Evolutionary conservation across 2,797 vertebrate genomes (phyloP).

Genomic region (Liparis tanakae): DNA sequence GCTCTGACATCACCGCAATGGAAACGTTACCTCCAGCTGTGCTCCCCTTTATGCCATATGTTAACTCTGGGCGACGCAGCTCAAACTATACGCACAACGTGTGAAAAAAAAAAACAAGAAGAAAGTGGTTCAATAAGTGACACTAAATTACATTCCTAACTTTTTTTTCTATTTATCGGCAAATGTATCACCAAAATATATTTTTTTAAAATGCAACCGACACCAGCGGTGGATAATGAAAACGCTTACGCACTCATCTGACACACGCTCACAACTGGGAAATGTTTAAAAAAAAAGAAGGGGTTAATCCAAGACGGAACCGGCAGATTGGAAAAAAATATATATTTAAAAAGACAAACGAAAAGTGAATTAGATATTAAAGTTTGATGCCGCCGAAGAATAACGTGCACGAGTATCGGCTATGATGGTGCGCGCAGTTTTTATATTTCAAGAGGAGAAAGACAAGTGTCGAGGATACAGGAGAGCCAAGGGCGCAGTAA

Average conservation of each 20-base stretch:
- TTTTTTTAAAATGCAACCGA: constrained; percentile 14
- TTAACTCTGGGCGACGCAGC: constrained; percentile 84
- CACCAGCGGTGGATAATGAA: constrained; percentile 19
- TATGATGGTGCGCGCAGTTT: not conserved
- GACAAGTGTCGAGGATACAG: constrained; percentile 33
- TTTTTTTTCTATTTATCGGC: constrained; percentile 21
- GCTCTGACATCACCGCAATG: constrained; percentile 99
- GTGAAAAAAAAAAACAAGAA: not conserved
- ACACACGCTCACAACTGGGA: constrained; percentile 42
- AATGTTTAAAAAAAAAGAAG: constrained; percentile 25
- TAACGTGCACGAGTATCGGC: not conserved
- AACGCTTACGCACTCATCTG: constrained; percentile 41
- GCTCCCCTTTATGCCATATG: constrained; percentile 99
- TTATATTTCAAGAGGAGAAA: constrained; percentile 1
- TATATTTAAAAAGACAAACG: not conserved
- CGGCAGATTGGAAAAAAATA: not conserved
- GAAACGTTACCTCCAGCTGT: constrained; percentile 99
- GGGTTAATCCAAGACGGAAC: constrained; percentile 22
- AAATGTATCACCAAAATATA: constrained; percentile 12
- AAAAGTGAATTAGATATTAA: constrained; percentile 29
- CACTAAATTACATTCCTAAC: constrained; percentile 28
- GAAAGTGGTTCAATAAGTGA: constrained; percentile 1
- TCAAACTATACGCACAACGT: constrained; percentile 83
- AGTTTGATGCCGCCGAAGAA: constrained; percentile 45
- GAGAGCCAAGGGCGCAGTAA: constrained; percentile 59